Evolutionary conservation across 2,797 vertebrate species (phyloP), one percentile per base, ranked within the genome.

Genomic region (Champsocephalus esox): DNA sequence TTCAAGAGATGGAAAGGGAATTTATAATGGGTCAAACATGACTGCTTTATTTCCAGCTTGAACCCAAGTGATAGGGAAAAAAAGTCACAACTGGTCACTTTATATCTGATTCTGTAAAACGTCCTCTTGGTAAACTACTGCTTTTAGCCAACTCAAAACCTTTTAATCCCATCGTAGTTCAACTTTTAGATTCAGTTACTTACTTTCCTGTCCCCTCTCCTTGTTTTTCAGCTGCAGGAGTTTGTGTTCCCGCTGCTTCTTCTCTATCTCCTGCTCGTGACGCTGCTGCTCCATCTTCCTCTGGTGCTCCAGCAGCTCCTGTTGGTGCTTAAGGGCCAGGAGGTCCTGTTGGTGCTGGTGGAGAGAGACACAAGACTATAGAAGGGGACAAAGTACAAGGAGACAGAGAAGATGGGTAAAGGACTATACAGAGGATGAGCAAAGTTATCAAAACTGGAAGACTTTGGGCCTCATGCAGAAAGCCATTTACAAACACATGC

Each of bases 281-380:
- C 97, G 96, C 81, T 99, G 97, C 62, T 96, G 90, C 93, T 99
- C 98, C 86, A 99, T 74, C 91, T 99, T 99, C 81, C 97, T 96
- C 95, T 99, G 98, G 85, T 99, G 97, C 84, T 99, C 98, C 90
- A 99, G 51, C 41, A 99, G 93, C 91, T 99, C 98, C 91, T 99
- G 97, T 90, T 99, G 98, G 87, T 99, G 98, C 82, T 98, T 98
- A 94, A 99, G 92, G 10, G 97, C 97, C 91, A 99, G 89, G 76
- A 99, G 92, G 75, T 99, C 97, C 92, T 99, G 98, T 86, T 99
- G 98, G 77, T 99, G 97, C 98, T 99, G 94, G 0, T 17, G 58
- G 49, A 80, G 44, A 75, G 63, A 82, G 32, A 66, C 9, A 48
- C 2, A 64, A 73, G 44, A 41, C 13, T 13, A 70, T 7, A 38